Base-by-base conservation (phyloP, 2,888 invertebrate genomes). In the Halictus ligatus region DNA sequence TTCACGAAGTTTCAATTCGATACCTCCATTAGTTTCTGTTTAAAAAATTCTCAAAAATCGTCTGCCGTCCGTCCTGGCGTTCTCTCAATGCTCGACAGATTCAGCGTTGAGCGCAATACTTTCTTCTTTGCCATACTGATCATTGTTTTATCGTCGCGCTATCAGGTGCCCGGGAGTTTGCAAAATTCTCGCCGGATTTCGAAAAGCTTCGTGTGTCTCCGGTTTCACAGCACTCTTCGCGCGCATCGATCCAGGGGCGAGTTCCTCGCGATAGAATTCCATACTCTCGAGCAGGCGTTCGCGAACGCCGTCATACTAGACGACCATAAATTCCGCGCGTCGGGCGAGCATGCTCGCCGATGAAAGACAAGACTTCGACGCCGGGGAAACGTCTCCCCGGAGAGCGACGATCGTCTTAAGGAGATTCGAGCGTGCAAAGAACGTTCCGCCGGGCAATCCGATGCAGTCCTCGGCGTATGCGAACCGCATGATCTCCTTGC, bases 291-390 rank as follows among this genome's bases (percentile, higher is more conserved):
- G 35, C 69, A 69, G n/a, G 21, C 69, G 5, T 10, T 21, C 35
- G 21, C 40, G 21, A 35, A 18, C n/a, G 1, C 4, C 35, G 69
- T 69, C 35, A 69, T 40, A 69, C 43, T 40, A 69, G 40, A 69
- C 69, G 40, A 29, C 46, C 73, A n/a, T 60, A 73, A 74, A 73
- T 79, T 54, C 78, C 35, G 25, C 18, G 40, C 21, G 46, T 46
- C 73, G 29, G 15, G 29, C 69, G 43, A 46, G 29, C 18, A 54
- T 7, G n/a, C n/a, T 48, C 29, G 43, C 29, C 72, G 35, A 29
- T 79, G 79, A 48, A 60, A 29, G 60, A 46, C 67, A 46, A 77
- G 35, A 25, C 72, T 29, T 64, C 46, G 73, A 73, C 79, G 60
- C 46, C 79, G 8, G 18, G 46, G 46, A 35, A 48, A 79, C 29